A percentile compares a stretch with the other conserved stretches of the same genome.
Conservation (phyloP, 2,113 vertebrate species). For the Clinocottus analis region DNA sequence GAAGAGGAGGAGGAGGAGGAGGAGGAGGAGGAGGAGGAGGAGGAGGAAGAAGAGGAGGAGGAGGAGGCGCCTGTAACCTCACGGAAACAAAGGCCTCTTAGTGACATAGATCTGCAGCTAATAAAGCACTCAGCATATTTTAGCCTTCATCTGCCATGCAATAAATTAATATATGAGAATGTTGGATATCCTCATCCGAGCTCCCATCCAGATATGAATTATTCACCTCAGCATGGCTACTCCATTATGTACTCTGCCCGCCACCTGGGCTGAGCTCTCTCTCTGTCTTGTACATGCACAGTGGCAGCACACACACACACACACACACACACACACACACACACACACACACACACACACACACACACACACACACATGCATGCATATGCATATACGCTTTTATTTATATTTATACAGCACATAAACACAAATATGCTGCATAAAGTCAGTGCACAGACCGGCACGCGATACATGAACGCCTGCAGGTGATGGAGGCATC, state of each 20-base stretch:
- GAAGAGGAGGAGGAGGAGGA: not conserved
- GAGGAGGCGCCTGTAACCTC: conserved; percentile 9
- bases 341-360: too few species aligned
- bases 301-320: conserved; percentile 16
- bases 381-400: conserved; percentile 33
- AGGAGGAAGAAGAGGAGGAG: not conserved
- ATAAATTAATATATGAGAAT: conserved; percentile 80
- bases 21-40: not conserved
- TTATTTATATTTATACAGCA: conserved; percentile 40
- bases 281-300: conserved; percentile 3
- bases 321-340: too few species aligned
- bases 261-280: not conserved
- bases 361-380: conserved; percentile 14
- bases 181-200: conserved; percentile 73
- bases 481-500: conserved; percentile 33
- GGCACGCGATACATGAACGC: not conserved
- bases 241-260: conserved; percentile 70
- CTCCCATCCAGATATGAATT: conserved; percentile 79
- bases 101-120: conserved; percentile 63
- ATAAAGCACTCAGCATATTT: conserved; percentile 68
- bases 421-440: conserved; percentile 36
- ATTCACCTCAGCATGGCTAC: conserved; percentile 79
- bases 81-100: conserved; percentile 61
- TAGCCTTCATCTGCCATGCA: conserved; percentile 65
- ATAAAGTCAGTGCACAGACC: conserved; percentile 38